A percentile compares a stretch with the other conserved stretches of the same genome.
phyloP scores from a whole-genome alignment of 2,888 invertebrate species.

The Ophion slaviceki region DNA sequence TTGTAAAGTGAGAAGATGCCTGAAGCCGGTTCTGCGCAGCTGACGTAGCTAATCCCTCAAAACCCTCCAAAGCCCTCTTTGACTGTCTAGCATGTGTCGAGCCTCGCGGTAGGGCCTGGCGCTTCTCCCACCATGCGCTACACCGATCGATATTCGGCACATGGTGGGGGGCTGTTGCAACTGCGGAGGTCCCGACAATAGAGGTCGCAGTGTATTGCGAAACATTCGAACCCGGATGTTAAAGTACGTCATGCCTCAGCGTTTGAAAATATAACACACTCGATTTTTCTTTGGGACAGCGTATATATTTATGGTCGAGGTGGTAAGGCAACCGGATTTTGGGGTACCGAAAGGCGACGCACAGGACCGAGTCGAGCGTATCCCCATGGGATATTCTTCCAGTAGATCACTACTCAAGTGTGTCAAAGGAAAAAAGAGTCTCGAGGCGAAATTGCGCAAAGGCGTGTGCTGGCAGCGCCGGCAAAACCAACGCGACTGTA shows the following conservation, averaged over 20 bases:
- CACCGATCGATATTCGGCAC: too few relatives aligned
- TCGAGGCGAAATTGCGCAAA: constrained; percentile 34
- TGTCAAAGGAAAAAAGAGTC: constrained; percentile 25
- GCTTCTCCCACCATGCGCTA: too few relatives aligned
- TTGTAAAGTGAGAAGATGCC: too few relatives aligned
- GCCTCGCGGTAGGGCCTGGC: too few relatives aligned
- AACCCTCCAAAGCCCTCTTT: too few relatives aligned
- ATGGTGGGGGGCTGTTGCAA: too few relatives aligned
- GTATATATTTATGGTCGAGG: not conserved
- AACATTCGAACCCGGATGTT: not conserved
- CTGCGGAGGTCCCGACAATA: too few relatives aligned
- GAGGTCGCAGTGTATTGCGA: not conserved
- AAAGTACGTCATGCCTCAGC: not conserved
- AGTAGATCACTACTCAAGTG: constrained; percentile 45
- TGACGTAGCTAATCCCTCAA: too few relatives aligned
- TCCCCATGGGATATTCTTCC: constrained; percentile 23
- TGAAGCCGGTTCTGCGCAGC: too few relatives aligned
- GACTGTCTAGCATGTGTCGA: too few relatives aligned
- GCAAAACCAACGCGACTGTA: not conserved
- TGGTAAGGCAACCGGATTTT: constrained; percentile 21
- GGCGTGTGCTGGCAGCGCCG: not conserved
- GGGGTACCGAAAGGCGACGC: not conserved
- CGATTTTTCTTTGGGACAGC: not conserved
- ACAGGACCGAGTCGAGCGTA: not conserved
- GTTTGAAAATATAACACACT: not conserved